Percentiles rank a stretch among this genome's conserved stretches.
These are phyloP conservation scores for Sander vitreus DNA, from an alignment of 2,113 vertebrate genomes.

Conservation along the genomic window DNA sequence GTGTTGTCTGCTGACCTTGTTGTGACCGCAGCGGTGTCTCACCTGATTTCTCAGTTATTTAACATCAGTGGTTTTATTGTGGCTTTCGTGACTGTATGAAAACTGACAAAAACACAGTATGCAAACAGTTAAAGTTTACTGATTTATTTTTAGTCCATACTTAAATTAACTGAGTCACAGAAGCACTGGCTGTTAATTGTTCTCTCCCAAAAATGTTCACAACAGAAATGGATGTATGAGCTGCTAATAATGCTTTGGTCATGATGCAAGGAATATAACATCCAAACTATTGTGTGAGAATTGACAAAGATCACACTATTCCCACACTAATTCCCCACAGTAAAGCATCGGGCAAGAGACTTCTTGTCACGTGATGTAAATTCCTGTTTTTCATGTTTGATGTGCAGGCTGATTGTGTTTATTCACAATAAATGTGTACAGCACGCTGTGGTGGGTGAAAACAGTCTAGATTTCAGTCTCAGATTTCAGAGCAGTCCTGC, in stretches of 20 bases:
- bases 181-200: conserved; percentile 42
- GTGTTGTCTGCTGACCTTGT: conserved; percentile 55
- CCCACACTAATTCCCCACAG: conserved; percentile 58
- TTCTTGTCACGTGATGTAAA: conserved; percentile 29
- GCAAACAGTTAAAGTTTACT: conserved; percentile 7
- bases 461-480: conserved; percentile 42
- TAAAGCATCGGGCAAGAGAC: conserved; percentile 22
- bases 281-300: conserved; percentile 20
- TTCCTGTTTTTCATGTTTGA: conserved; percentile 47
- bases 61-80: conserved; percentile 18
- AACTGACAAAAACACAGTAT: not conserved
- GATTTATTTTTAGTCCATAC: conserved; percentile 44
- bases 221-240: conserved; percentile 24
- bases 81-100: not conserved
- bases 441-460: conserved; percentile 34
- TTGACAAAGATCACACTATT: conserved; percentile 60
- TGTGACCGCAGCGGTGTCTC: conserved; percentile 41
- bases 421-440: conserved; percentile 27
- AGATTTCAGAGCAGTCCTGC: conserved; percentile 32
- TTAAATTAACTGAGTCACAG: conserved; percentile 24
- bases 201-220: conserved; percentile 15
- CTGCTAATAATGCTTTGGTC: conserved; percentile 35
- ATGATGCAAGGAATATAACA: conserved; percentile 14
- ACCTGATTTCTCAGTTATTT: conserved; percentile 38
- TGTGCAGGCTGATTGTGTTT: conserved; percentile 53